Conservation (phyloP, 2,888 invertebrate species). For the Hartigia nigra region DNA sequence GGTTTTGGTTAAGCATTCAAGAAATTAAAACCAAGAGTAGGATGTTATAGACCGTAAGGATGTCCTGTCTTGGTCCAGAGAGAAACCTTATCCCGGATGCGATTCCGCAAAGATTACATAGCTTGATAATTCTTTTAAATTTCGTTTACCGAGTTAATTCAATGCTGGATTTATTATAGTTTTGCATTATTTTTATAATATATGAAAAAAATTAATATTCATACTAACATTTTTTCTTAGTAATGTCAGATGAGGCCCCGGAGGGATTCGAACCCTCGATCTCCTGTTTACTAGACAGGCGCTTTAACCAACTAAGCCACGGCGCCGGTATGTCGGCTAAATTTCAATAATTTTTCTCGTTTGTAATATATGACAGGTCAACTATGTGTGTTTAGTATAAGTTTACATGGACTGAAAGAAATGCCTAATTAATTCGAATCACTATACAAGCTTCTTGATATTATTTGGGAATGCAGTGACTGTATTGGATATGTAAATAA, state of each 20-base stretch:
- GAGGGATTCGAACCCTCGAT: conserved; percentile 76
- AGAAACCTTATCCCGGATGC: background rate
- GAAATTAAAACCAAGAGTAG: background rate
- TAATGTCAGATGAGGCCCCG: conserved; percentile 66
- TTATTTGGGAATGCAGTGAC: background rate
- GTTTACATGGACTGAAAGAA: background rate
- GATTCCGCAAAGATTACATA: background rate
- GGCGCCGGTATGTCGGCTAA: conserved; percentile 66
- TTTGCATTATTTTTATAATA: background rate
- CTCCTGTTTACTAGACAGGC: conserved; percentile 79
- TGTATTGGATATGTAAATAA: background rate
- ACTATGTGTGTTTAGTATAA: background rate
- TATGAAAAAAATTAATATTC: background rate
- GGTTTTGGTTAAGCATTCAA: background rate
- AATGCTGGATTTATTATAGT: background rate
- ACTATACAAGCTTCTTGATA: background rate
- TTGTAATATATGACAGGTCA: background rate
- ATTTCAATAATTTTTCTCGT: background rate
- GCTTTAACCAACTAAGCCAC: conserved; percentile 86
- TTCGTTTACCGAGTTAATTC: background rate
- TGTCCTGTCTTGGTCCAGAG: background rate
- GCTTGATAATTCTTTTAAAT: background rate
- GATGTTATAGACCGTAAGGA: background rate
- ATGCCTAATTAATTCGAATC: background rate
- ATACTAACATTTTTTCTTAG: background rate